Conservation (phyloP, 2,797 vertebrate genomes). For the Dermochelys coriacea region DNA sequence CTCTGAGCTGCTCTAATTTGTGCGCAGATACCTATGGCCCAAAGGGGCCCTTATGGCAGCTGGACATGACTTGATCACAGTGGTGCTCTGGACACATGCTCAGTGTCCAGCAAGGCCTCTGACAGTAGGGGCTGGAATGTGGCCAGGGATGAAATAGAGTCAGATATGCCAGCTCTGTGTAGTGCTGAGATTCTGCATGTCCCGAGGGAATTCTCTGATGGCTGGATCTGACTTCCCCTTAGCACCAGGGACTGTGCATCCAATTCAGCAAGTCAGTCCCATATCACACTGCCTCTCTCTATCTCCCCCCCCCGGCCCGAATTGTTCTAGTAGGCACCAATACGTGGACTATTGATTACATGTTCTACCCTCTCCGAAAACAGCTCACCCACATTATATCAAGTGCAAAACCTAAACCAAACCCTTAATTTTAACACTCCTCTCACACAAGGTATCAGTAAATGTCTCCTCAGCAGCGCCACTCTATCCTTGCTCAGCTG, state of each 20-base stretch:
- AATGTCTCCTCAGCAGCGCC: neutral
- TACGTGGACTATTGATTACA: neutral
- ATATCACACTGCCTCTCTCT: neutral
- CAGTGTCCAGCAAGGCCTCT: neutral
- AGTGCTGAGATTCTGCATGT: neutral
- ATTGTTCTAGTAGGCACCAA: neutral
- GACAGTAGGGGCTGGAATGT: neutral
- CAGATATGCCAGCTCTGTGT: neutral
- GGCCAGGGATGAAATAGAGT: neutral
- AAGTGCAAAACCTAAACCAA: neutral
- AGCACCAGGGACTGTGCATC: neutral
- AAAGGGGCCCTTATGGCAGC: neutral
- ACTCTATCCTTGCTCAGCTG: neutral
- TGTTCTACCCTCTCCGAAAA: neutral
- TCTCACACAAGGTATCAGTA: neutral
- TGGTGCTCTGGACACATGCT: neutral
- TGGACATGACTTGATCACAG: neutral
- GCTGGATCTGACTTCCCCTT: neutral
- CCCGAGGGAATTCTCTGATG: neutral
- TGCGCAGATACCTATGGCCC: neutral
- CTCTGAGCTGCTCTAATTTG: neutral
- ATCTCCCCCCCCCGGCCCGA: no score
- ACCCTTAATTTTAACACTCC: neutral
- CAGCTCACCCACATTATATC: neutral
- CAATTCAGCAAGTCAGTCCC: neutral